Conservation (phyloP, 2,113 vertebrate genomes). For the Aphelocoma coerulescens region DNA sequence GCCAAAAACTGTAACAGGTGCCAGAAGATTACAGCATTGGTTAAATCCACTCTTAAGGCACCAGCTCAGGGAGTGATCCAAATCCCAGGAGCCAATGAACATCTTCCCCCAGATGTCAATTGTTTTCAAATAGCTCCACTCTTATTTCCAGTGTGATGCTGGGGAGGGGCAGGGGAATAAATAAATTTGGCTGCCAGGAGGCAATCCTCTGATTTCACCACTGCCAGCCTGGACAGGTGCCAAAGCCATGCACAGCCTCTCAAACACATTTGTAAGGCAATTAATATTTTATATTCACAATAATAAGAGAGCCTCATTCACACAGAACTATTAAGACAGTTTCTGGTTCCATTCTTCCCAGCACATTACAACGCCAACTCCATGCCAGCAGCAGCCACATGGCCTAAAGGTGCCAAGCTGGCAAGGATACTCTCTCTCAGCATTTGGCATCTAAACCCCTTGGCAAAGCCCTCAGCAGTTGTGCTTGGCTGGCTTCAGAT, state of each 20-base stretch:
- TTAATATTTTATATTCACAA: slow-evolving; percentile 53
- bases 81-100: slow-evolving; percentile 19
- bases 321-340: slow-evolving; percentile 11
- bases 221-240: neutral
- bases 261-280: slow-evolving; percentile 4
- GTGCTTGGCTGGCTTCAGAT: slow-evolving; percentile 62
- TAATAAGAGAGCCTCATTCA: slow-evolving; percentile 26
- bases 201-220: neutral
- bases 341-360: slow-evolving; percentile 45
- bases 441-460: slow-evolving; percentile 58
- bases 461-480: slow-evolving; percentile 46
- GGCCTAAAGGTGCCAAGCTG: slow-evolving; percentile 68
- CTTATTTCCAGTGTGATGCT: neutral
- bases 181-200: neutral
- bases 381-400: slow-evolving; percentile 50
- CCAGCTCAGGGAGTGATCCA: neutral
- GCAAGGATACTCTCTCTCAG: slow-evolving; percentile 44
- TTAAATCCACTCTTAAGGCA: slow-evolving; percentile 28
- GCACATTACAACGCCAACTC: slow-evolving; percentile 11
- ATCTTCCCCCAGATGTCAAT: neutral
- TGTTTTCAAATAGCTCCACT: neutral
- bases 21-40: slow-evolving; percentile 30
- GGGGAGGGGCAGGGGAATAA: neutral
- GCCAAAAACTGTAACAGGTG: slow-evolving; percentile 52
- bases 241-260: neutral